Evolutionary conservation across 1,140 invertebrate species (phyloP).

Genomic region (Heliconius eleuchia): DNA sequence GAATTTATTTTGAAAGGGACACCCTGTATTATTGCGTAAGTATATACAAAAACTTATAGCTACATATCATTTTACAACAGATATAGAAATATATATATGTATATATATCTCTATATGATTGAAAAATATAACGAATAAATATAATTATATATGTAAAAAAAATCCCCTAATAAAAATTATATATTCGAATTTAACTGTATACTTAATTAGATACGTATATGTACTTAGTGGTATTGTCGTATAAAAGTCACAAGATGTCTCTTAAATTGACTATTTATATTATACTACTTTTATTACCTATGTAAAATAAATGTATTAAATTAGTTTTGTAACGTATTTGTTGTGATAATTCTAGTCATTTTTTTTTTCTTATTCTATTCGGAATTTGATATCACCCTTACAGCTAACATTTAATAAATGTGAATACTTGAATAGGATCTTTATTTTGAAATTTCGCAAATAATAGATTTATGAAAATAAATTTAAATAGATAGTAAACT

Average conservation of each 20-base stretch:
- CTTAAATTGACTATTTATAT: background rate
- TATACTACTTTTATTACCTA: background rate
- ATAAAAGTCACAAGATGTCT: background rate
- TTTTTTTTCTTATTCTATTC: background rate
- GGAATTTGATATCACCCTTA: too few species aligned
- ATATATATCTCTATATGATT: background rate
- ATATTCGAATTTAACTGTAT: slow-evolving; percentile 32
- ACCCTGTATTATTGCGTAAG: slow-evolving; percentile 40
- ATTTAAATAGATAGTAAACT: background rate
- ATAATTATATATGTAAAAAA: slow-evolving; percentile 24
- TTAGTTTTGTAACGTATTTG: background rate
- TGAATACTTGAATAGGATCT: background rate
- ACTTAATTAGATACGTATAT: slow-evolving; percentile 11
- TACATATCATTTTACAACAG: slow-evolving; percentile 42
- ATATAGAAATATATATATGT: slow-evolving; percentile 28
- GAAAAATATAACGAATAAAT: slow-evolving; percentile 16
- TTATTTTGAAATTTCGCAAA: background rate
- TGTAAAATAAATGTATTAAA: background rate
- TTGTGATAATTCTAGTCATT: background rate
- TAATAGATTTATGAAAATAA: background rate
- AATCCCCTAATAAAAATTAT: slow-evolving; percentile 32
- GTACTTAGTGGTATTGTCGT: background rate
- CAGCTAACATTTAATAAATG: too few species aligned
- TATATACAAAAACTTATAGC: slow-evolving; percentile 38
- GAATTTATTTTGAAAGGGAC: slow-evolving; percentile 42